Percentiles rank a stretch among this genome's conserved stretches.
Conservation (phyloP, 2,797 vertebrate genomes). For the Megaceryle alcyon region DNA sequence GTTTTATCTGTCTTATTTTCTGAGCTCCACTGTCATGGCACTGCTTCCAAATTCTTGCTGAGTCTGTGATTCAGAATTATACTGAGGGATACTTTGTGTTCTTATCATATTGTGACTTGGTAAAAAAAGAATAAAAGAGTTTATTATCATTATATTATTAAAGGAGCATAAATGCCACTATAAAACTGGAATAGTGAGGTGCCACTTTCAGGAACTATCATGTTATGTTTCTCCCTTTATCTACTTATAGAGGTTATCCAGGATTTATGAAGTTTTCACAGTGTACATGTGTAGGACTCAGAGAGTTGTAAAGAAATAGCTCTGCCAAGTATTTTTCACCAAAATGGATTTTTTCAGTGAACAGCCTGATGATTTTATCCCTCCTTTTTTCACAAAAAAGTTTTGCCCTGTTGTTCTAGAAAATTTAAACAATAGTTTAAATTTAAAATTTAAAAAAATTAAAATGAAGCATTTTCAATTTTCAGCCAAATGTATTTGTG, state of each 20-base stretch:
- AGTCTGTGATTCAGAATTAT: not conserved
- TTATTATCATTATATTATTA: not conserved
- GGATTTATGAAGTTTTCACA: slow-evolving; percentile 3
- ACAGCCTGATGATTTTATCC: not conserved
- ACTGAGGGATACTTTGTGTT: not conserved
- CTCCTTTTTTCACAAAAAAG: not conserved
- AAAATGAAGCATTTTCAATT: not conserved
- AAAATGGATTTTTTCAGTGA: not conserved
- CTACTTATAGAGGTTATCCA: not conserved
- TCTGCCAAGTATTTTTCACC: not conserved
- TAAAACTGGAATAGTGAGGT: not conserved
- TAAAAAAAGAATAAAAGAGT: not conserved
- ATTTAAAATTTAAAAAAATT: not conserved
- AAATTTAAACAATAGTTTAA: not conserved
- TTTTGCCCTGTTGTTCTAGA: not conserved
- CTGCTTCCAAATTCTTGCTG: slow-evolving; percentile 44
- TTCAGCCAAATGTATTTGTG: not conserved
- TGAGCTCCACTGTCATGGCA: not conserved
- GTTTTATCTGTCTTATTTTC: slow-evolving; percentile 28
- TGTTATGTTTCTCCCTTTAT: not conserved
- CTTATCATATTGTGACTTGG: not conserved
- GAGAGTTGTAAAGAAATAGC: not conserved
- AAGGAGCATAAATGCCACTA: not conserved
- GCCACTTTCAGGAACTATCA: not conserved
- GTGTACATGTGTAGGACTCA: not conserved